A percentile compares a stretch with the other conserved stretches of the same genome.
Conservation (phyloP, 1,140 invertebrate genomes). For the Homalodisca vitripennis region DNA sequence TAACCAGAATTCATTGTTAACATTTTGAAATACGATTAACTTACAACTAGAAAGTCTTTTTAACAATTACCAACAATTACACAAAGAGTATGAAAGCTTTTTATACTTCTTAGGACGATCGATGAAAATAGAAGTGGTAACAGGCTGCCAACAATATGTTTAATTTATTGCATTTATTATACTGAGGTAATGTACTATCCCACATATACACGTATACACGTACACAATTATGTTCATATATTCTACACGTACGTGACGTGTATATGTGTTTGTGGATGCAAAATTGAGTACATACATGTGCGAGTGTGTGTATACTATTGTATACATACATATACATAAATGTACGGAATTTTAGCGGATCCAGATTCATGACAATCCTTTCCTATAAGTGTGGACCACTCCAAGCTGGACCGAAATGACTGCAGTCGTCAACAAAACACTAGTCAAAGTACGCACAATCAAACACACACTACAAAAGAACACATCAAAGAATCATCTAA, state of each 20-base stretch:
- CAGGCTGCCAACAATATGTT: conserved; percentile 21
- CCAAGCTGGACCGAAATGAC: conserved; percentile 13
- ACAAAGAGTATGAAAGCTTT: conserved; percentile 17
- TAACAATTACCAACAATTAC: conserved; percentile 27
- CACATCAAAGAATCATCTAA: conserved; percentile 29
- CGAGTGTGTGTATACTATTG: conserved; percentile 14
- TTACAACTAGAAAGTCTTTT: conserved; percentile 30
- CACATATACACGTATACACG: conserved; percentile 15
- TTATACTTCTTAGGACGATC: neutral
- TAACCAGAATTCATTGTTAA: conserved; percentile 28
- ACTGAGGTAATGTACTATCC: conserved; percentile 21
- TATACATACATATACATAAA: conserved; percentile 8
- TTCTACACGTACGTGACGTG: neutral
- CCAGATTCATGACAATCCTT: conserved; percentile 3
- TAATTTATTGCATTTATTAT: conserved; percentile 31
- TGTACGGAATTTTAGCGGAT: neutral
- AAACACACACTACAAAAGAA: conserved; percentile 30
- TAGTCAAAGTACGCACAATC: conserved; percentile 28
- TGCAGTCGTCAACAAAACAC: conserved; percentile 16
- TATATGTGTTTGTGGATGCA: neutral
- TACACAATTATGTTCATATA: too few species aligned
- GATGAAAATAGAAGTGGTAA: conserved; percentile 18
- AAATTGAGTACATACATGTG: conserved; percentile 4
- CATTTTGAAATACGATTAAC: conserved; percentile 32
- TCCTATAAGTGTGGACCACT: conserved; percentile 26